phyloP scores from a whole-genome alignment of 2,113 vertebrate genomes.

The Oryzias celebensis region DNA sequence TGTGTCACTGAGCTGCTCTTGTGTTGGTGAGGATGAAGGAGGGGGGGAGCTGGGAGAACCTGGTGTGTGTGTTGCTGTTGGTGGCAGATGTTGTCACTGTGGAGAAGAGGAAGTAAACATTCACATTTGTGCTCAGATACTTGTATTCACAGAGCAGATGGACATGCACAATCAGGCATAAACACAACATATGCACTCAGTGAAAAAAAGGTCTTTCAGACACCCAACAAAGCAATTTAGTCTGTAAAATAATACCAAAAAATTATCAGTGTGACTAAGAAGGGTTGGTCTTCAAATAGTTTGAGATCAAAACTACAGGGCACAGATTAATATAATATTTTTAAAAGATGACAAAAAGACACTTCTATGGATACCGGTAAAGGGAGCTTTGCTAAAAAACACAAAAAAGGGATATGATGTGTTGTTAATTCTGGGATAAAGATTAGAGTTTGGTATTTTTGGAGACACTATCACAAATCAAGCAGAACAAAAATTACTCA shows the following conservation, averaged over 20 bases:
- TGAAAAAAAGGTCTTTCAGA: not conserved
- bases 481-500: conserved; percentile 36
- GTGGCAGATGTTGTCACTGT: conserved; percentile 55
- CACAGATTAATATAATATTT: conserved; percentile 34
- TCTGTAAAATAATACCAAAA: conserved; percentile 9
- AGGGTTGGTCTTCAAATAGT: conserved; percentile 1
- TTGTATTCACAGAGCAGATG: conserved; percentile 26
- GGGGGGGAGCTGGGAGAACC: not conserved
- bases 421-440: conserved; percentile 12
- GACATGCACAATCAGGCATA: conserved; percentile 13
- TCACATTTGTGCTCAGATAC: conserved; percentile 11
- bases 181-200: not conserved
- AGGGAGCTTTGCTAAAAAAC: conserved; percentile 37
- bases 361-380: conserved; percentile 32
- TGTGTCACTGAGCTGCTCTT: conserved; percentile 51
- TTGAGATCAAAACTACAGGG: conserved; percentile 29
- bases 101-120: conserved; percentile 37
- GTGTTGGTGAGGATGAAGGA: conserved; percentile 16
- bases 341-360: conserved; percentile 31
- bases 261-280: conserved; percentile 9
- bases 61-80: conserved; percentile 29
- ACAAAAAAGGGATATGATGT: conserved; percentile 27
- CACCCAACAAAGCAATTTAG: not conserved
- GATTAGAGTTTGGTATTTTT: conserved; percentile 26
- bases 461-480: conserved; percentile 8